Evolutionary conservation across 2,888 invertebrate species (phyloP), one percentile per base, ranked within the genome.

Genomic region (Scaptomyza tumidula): DNA sequence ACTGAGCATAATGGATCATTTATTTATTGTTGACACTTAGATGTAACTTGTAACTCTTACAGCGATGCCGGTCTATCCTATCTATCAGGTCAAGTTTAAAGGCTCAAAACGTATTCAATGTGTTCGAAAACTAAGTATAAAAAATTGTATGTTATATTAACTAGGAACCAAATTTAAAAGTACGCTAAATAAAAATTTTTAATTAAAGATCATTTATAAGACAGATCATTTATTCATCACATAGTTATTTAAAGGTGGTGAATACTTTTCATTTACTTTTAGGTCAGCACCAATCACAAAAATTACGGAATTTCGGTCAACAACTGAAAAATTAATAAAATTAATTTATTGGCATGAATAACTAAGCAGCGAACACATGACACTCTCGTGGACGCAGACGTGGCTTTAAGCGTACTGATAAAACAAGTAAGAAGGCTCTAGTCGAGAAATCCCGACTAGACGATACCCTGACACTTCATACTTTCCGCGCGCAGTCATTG

Each of bases 81-180:
- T 63, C 63, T 27, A 66, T 71, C 27, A 81, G 43, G 54, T 58
- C 29, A 49, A 53, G 33, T 75, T 49, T 71, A 61, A 69, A 65
- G 55, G 64, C 64, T 81, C 29, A 63, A 79, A 66, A 45, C 63
- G 61, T 65, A 50, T 62, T 77, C 48, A 72, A 71, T 79, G 67
- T 87, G 82, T 75, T 81, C 69, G 50, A 75, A 48, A 69, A 67
- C 64, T 62, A 67, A 61, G 55, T 69, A 66, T n/a, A 87, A 86
- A 71, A 87, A 86, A 85, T 83, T 62, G 55, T 63, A 71, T 82
- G 83, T 81, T 75, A 59, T 60, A 44, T 49, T 29, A 19, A 57
- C 29, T 73, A 67, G 69, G 43, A 67, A 73, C 61, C 31, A 78
- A 75, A 75, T 63, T 78, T 63, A 37, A 63, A 54, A 60, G 74